Conservation (phyloP, 1,140 invertebrate species). For the Leptonema lineaticorne region DNA sequence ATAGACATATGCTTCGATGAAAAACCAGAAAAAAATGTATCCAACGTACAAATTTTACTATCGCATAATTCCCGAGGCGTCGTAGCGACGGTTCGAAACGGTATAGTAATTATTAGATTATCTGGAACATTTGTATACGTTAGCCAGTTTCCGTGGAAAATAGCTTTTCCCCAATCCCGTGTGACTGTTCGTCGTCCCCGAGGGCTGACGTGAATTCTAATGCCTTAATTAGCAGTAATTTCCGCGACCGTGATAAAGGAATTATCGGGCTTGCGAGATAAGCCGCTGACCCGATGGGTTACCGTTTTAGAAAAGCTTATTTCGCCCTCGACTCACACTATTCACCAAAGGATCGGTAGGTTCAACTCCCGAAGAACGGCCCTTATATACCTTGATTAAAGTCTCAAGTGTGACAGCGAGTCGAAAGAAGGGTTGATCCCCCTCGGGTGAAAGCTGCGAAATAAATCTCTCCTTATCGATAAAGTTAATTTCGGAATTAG, state of each 20-base stretch:
- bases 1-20: too few species aligned
- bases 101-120: constrained; percentile 25
- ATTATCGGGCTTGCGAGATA: constrained; percentile 35
- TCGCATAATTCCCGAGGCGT: too few species aligned
- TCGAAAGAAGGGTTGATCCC: constrained; percentile 16
- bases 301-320: not conserved
- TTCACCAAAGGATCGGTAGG: too few species aligned
- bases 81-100: not conserved
- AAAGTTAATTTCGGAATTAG: constrained; percentile 14
- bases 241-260: constrained; percentile 34
- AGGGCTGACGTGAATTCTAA: constrained; percentile 37
- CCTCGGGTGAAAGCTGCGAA: not conserved
- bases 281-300: constrained; percentile 9
- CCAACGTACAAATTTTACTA: too few species aligned
- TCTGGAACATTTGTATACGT: constrained; percentile 29
- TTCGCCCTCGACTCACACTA: not conserved
- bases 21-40: too few species aligned
- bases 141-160: too few species aligned
- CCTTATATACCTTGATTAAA: constrained; percentile 17
- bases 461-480: constrained; percentile 21
- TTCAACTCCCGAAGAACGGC: not conserved
- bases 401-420: constrained; percentile 21
- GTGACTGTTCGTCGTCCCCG: not conserved
- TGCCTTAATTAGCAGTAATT: constrained; percentile 43
- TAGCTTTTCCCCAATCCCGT: not conserved